Evolutionary conservation across 2,888 invertebrate genomes (phyloP).

Genomic region (Rhimphoctona megacephalus): DNA sequence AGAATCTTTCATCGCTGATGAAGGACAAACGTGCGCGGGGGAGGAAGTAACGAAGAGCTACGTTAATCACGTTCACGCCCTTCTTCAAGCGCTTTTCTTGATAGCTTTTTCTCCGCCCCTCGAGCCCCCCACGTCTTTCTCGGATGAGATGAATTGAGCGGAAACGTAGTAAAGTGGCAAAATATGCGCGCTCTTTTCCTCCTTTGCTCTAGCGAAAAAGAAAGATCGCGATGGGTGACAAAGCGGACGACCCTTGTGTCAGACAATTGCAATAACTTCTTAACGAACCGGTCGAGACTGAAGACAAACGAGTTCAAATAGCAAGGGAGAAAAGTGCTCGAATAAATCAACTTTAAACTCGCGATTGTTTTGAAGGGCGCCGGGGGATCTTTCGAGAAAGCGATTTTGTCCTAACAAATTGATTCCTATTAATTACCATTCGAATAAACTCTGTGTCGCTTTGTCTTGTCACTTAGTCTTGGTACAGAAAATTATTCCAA

Average conservation of each 20-base stretch:
- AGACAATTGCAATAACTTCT: constrained; percentile 70
- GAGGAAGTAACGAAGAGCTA: constrained; percentile 69
- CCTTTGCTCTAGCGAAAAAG: constrained; percentile 10
- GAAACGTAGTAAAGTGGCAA: constrained; percentile 71
- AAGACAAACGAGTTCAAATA: constrained; percentile 41
- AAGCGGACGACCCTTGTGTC: constrained; percentile 57
- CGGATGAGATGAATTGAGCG: constrained; percentile 30
- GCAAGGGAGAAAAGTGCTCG: constrained; percentile 50
- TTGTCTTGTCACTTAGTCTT: constrained; percentile 4
- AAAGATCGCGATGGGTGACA: constrained; percentile 40
- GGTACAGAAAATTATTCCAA: neutral
- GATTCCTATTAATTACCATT: constrained; percentile 50
- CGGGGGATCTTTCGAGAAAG: constrained; percentile 10
- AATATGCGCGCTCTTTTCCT: constrained; percentile 59
- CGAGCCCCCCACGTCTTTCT: neutral
- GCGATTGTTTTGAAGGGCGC: constrained; percentile 27
- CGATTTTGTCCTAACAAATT: constrained; percentile 47
- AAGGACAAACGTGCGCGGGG: constrained; percentile 55
- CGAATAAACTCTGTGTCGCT: constrained; percentile 31
- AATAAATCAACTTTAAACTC: constrained; percentile 61
- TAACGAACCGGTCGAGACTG: constrained; percentile 62
- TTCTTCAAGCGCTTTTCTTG: constrained; percentile 63
- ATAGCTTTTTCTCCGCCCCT: constrained; percentile 64
- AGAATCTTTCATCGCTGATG: constrained; percentile 42
- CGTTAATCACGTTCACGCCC: constrained; percentile 82